These are phyloP conservation scores for Benitochromis conjunctus DNA, from an alignment of 2,113 vertebrate species.

Conservation along the genomic window DNA sequence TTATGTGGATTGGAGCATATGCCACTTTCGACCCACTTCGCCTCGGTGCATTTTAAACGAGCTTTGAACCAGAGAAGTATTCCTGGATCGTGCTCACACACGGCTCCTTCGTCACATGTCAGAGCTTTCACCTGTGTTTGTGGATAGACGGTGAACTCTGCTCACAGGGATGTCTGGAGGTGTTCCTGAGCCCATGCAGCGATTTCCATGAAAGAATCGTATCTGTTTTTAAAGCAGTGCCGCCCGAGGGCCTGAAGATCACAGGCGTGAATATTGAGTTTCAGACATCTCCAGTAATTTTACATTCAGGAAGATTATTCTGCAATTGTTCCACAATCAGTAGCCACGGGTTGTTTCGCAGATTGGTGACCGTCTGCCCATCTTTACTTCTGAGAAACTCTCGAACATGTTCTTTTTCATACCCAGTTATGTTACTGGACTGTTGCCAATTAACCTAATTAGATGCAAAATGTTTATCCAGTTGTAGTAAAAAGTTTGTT, in stretches of 20 bases:
- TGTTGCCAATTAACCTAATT: neutral
- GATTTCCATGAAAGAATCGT: neutral
- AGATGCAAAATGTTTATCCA: neutral
- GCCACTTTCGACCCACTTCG: rapidly evolving
- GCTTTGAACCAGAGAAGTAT: neutral
- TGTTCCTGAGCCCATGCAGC: neutral
- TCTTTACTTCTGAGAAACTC: neutral
- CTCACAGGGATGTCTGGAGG: neutral
- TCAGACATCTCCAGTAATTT: neutral
- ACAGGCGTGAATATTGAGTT: neutral
- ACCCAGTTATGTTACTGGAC: rapidly evolving
- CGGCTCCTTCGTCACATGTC: neutral
- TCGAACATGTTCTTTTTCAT: neutral
- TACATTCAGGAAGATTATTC: neutral
- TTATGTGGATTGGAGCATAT: rapidly evolving
- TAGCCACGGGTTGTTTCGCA: rapidly evolving
- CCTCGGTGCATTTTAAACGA: neutral
- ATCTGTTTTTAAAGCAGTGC: neutral
- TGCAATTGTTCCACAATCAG: neutral
- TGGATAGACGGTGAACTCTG: neutral
- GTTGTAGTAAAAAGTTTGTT: neutral
- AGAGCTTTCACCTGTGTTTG: neutral
- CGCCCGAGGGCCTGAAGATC: neutral
- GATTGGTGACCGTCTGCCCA: neutral
- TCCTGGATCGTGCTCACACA: rapidly evolving